phyloP scores from a whole-genome alignment of 2,888 invertebrate species.

The Synergus gifuensis region DNA sequence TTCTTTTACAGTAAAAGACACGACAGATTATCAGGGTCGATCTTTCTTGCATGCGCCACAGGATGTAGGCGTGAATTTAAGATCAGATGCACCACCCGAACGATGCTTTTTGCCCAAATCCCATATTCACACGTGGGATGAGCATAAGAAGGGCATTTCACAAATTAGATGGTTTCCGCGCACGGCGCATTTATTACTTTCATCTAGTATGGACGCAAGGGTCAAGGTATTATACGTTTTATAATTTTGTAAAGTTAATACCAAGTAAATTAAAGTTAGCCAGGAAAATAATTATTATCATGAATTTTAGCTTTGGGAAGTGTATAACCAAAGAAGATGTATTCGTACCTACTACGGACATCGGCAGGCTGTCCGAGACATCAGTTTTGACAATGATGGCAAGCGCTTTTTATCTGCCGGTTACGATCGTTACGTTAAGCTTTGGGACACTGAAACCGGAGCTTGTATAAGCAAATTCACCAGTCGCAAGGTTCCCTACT shows the following conservation, averaged over 20 bases:
- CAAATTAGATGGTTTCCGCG: constrained; percentile 96
- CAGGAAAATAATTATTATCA: too few relatives aligned
- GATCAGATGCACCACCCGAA: constrained; percentile 92
- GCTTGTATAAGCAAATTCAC: constrained; percentile 92
- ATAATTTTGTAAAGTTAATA: neutral
- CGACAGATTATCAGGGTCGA: constrained; percentile 97
- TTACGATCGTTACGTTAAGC: constrained; percentile 97
- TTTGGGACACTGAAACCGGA: constrained; percentile 99
- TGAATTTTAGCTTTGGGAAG: constrained; percentile 92
- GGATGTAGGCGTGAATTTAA: constrained; percentile 93
- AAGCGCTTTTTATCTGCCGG: constrained; percentile 96
- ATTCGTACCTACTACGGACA: constrained; percentile 97
- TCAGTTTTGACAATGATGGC: constrained; percentile 97
- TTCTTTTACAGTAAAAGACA: constrained; percentile 88
- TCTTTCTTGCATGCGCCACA: constrained; percentile 96
- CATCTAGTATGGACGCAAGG: constrained; percentile 97
- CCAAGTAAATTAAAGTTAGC: neutral
- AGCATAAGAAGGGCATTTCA: constrained; percentile 97
- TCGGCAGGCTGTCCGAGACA: constrained; percentile 96
- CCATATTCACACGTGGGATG: constrained; percentile 97
- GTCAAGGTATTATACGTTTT: constrained; percentile 85
- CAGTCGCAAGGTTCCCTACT: constrained; percentile 98
- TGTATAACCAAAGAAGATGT: constrained; percentile 95
- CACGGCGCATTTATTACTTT: constrained; percentile 96
- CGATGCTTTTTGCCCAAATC: constrained; percentile 98